These are phyloP conservation scores for Micrastur ruficollis DNA, from an alignment of 2,797 vertebrate species.

Conservation along the genomic window DNA sequence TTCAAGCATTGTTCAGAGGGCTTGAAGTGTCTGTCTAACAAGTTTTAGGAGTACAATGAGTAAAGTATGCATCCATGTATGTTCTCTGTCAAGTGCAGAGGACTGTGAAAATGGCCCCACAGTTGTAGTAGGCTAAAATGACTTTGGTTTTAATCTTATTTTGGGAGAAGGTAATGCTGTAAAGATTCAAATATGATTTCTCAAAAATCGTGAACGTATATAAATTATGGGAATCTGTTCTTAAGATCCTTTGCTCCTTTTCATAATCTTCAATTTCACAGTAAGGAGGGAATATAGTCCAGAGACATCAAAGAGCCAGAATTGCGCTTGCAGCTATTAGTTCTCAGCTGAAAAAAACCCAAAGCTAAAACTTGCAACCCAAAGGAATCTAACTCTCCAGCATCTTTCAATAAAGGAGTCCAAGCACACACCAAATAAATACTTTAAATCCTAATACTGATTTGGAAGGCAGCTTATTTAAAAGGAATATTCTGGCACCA, in stretches of 20 bases:
- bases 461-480: not conserved
- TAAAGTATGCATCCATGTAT: accelerated
- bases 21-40: not conserved
- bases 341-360: not conserved
- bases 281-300: not conserved
- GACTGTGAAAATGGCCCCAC: not conserved
- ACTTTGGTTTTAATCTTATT: not conserved
- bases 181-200: not conserved
- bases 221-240: not conserved
- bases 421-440: not conserved
- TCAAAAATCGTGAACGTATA: not conserved
- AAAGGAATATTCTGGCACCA: not conserved
- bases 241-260: not conserved
- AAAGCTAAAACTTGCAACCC: not conserved
- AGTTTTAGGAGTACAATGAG: not conserved
- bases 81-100: not conserved
- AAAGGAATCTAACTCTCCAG: not conserved
- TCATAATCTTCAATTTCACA: not conserved
- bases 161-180: not conserved
- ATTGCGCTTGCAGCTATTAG: not conserved
- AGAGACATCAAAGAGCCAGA: not conserved
- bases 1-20: not conserved
- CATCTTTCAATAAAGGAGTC: not conserved
- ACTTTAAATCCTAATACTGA: not conserved
- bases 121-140: not conserved